These are phyloP conservation scores for Pachliopta kotzebuea DNA, from an alignment of 2,888 invertebrate species.

Conservation along the genomic window DNA sequence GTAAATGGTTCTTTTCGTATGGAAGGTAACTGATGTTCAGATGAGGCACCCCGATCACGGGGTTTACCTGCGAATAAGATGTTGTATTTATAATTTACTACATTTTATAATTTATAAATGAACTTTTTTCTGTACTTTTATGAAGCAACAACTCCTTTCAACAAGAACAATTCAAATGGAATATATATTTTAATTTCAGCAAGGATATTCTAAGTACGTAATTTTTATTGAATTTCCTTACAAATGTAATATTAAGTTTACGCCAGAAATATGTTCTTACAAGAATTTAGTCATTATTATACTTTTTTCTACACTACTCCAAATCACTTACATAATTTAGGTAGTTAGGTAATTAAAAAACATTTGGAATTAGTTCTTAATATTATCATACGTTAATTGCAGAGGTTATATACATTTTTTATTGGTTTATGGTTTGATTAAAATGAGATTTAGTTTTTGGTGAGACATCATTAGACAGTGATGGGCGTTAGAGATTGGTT, in stretches of 20 bases:
- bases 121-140: neutral
- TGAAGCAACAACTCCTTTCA: neutral
- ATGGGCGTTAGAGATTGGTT: neutral
- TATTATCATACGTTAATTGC: slow-evolving; percentile 11
- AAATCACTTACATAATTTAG: neutral
- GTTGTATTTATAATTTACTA: slow-evolving; percentile 1
- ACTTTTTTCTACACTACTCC: neutral
- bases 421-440: neutral
- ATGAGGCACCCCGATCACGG: slow-evolving; percentile 64
- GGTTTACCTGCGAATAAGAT: slow-evolving; percentile 67
- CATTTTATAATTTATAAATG: neutral
- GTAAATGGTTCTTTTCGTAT: slow-evolving; percentile 81
- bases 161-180: no score
- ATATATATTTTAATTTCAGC: neutral
- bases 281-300: neutral
- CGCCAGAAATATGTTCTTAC: neutral
- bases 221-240: neutral
- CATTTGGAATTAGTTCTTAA: slow-evolving; percentile 1
- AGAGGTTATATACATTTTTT: slow-evolving; percentile 3
- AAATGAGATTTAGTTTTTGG: neutral
- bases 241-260: neutral
- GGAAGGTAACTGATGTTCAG: slow-evolving; percentile 52
- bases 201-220: neutral
- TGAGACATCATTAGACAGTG: neutral
- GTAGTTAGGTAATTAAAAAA: neutral